Evolutionary conservation across 2,888 invertebrate genomes (phyloP), one percentile per base, ranked within the genome.

Genomic region (Yponomeuta sedellus): DNA sequence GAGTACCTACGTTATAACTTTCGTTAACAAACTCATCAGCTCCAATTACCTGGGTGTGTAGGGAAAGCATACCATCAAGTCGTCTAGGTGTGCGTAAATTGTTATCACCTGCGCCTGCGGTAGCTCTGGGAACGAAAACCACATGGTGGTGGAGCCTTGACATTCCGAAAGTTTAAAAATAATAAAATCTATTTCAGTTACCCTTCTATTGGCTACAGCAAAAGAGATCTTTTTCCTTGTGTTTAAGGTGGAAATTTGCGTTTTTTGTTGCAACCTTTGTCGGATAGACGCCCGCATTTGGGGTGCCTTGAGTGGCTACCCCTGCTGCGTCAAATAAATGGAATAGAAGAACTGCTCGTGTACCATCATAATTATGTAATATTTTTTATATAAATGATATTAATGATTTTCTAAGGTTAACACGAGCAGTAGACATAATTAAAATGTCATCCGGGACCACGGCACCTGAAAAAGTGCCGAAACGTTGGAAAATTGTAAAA

Each of bases 101-200:
- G 72, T 75, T 79, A 82, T 86, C 85, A 86, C 81, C 82, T 84
- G 83, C 80, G 64, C 81, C 82, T 84, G 83, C 80, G 64, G 22
- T 39, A 77, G 78, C 78, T 82, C 76, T 80, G 74, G 74, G 76
- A 85, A 83, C 81, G 81, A 79, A 78, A 85, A 79, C 84, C 87
- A 85, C 84, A 84, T 86, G 85, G 81, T 82, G 78, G 79, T 82
- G 77, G 79, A 88, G 86, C 90, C 88, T 89, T 87, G 90, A 89
- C 88, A 89, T 91, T 89, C 90, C 85, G 73, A 77, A 77, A 78
- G 86, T 66, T 83, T 88, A 88, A 88, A 89, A 91, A 91, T 89
- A 90, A 87, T 85, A 81, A 52, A 52, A 81, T 85, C 85, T 86
- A 87, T 88, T 90, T 88, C 74, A 76, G 82, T 80, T 75, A 73